Percentiles rank a stretch among this genome's conserved stretches.
Evolutionary conservation across 2,888 invertebrate genomes (phyloP).

Genomic region (Andrena praecox): DNA sequence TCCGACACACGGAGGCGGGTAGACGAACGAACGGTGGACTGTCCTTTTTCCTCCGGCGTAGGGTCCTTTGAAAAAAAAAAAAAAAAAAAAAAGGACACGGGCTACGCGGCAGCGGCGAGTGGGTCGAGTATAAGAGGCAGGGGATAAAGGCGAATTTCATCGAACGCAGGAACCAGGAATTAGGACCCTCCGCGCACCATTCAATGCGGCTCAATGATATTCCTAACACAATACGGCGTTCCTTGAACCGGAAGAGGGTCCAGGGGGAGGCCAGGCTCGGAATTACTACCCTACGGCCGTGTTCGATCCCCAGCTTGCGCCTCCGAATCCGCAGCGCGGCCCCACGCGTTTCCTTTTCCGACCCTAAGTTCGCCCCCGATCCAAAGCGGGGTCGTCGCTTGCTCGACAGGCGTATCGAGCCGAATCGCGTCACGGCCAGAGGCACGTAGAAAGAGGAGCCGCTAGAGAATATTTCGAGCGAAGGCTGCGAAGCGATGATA

Average conservation of each 20-base stretch:
- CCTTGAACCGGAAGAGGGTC: constrained; percentile 29
- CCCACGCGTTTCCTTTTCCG: constrained; percentile 19
- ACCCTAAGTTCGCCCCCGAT: too few species aligned
- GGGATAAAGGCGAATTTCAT: constrained; percentile 23
- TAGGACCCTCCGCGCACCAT: constrained; percentile 26
- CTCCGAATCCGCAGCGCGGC: neutral
- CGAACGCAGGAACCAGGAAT: constrained; percentile 32
- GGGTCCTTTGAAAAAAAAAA: neutral
- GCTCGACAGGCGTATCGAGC: too few species aligned
- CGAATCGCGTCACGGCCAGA: too few species aligned
- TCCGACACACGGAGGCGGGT: neutral
- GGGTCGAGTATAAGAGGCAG: constrained; percentile 8
- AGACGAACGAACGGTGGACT: neutral
- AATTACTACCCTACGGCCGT: neutral
- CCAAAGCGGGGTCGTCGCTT: too few species aligned
- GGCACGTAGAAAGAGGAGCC: too few species aligned
- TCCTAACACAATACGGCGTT: constrained; percentile 36
- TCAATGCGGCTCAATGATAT: constrained; percentile 45
- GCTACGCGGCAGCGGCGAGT: neutral
- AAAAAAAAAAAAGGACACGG: neutral
- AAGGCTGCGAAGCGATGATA: neutral
- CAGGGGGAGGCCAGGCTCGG: neutral
- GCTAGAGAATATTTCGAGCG: neutral
- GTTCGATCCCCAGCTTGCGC: neutral
- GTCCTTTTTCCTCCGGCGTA: neutral